Evolutionary conservation across 2,797 vertebrate species (phyloP).

Genomic region (Fringilla coelebs): DNA sequence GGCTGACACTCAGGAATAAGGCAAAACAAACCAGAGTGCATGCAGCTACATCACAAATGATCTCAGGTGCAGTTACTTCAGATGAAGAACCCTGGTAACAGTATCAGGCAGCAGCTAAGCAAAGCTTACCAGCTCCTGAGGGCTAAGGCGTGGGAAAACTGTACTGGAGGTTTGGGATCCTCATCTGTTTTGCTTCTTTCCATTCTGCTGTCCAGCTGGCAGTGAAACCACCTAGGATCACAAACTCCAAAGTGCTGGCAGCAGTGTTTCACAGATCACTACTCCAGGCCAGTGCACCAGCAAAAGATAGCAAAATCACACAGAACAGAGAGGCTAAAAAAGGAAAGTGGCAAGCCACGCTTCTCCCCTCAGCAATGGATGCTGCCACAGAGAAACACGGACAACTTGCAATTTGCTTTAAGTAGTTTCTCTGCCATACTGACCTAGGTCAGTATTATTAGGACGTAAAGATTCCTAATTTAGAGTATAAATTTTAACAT

Average conservation of each 20-base stretch:
- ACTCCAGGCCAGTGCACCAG: neutral
- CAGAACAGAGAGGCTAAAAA: neutral
- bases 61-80: neutral
- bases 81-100: neutral
- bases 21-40: neutral
- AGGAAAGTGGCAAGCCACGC: fast-evolving
- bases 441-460: neutral
- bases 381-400: neutral
- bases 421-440: neutral
- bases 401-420: neutral
- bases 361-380: neutral
- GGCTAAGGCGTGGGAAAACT: conserved; percentile 35
- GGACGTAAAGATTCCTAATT: neutral
- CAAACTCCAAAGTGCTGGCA: conserved; percentile 38
- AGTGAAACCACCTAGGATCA: conserved; percentile 36
- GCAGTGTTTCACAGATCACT: conserved; percentile 5
- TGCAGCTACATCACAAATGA: neutral
- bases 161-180: conserved; percentile 1
- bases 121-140: conserved; percentile 19
- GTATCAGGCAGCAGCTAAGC: neutral
- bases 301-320: neutral
- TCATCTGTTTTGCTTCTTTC: conserved; percentile 55
- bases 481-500: neutral
- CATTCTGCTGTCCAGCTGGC: conserved; percentile 68
- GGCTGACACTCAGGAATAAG: neutral